Conservation (phyloP, 2,888 invertebrate genomes). For the Anthophora plumipes region DNA sequence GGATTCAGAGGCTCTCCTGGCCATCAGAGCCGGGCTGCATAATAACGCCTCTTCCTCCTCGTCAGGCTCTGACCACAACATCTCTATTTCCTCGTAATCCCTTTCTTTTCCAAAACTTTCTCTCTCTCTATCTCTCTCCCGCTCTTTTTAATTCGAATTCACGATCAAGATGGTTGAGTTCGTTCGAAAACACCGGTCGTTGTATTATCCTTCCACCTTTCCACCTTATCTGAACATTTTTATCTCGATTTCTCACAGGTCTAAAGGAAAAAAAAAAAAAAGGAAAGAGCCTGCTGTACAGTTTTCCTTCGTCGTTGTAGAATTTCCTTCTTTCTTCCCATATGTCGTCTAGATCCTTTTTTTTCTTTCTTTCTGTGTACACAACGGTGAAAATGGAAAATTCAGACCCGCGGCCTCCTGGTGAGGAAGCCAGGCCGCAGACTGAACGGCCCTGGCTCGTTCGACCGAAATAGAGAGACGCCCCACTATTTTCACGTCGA, state of each 20-base stretch:
- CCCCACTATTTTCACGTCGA: constrained; percentile 76
- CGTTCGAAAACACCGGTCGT: constrained; percentile 20
- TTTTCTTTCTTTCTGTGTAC: not conserved
- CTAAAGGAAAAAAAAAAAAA: too few species aligned
- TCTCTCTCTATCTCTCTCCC: too few species aligned
- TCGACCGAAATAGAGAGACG: constrained; percentile 82
- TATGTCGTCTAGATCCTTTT: not conserved
- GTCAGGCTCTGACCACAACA: constrained; percentile 92
- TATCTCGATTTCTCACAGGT: not conserved
- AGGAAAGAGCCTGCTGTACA: too few species aligned
- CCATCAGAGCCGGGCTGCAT: constrained; percentile 95
- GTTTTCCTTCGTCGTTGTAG: not conserved
- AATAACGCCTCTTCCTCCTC: constrained; percentile 94
- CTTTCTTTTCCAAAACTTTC: not conserved
- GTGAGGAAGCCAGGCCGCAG: constrained; percentile 78
- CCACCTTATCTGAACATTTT: constrained; percentile 18
- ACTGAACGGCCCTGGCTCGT: constrained; percentile 81
- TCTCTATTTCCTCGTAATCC: constrained; percentile 79
- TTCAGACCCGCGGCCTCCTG: constrained; percentile 69
- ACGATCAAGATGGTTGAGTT: not conserved
- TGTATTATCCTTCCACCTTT: not conserved
- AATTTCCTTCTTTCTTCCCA: not conserved
- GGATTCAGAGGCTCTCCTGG: constrained; percentile 94
- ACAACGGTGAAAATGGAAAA: constrained; percentile 35
- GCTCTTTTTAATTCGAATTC: not conserved